Base-by-base conservation (phyloP, 2,113 vertebrate species). In the Ctenomys sociabilis region DNA sequence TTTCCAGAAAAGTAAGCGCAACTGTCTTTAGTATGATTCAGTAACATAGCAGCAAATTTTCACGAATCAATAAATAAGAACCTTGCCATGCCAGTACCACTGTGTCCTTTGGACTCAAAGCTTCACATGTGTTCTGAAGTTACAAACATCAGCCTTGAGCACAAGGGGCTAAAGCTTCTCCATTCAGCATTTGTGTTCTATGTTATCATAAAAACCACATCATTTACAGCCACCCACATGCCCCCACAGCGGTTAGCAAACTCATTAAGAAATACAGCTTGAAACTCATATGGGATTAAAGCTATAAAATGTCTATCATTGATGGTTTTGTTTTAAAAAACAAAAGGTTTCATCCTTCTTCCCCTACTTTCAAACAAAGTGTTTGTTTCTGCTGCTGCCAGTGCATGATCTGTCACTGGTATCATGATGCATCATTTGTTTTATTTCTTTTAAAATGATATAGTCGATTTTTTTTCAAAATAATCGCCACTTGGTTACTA, bases 401-500 rank as follows among this genome's bases (percentile, higher is more conserved):
- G 54, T 3, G 4, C 32, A 63, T 4, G 9, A 37, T 70, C 12
- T 28, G 94, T 90, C 86, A 54, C 77, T 87, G 87, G 86, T 40
- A 90, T 89, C 91, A 95, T 97, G 93, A 97, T 28, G 61, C 64
- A 81, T 59, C 24, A 96, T 95, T 96, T 96, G 61, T 97, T 97
- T 97, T 97, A 91, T 93, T 97, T 96, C 70, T 97, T 97, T 96
- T 91, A 97, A 97, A 96, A 97, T 91, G 91, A 97, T 68, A 96
- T 54, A 96, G 88, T 95, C 92, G 96, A 43, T 96, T 97, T 98
- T 92, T 98, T 97, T 97, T 97, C 89, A 95, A 97, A 97, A 90
- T 93, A 90, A 94, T 10, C 57, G 73, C 94, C 95, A 86, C 85
- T 85, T 92, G 84, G 94, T 81, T 96, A 89, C 77, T 99, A 99